Conservation (phyloP, 2,888 invertebrate genomes). For the Hemicrepidius hirtus region DNA sequence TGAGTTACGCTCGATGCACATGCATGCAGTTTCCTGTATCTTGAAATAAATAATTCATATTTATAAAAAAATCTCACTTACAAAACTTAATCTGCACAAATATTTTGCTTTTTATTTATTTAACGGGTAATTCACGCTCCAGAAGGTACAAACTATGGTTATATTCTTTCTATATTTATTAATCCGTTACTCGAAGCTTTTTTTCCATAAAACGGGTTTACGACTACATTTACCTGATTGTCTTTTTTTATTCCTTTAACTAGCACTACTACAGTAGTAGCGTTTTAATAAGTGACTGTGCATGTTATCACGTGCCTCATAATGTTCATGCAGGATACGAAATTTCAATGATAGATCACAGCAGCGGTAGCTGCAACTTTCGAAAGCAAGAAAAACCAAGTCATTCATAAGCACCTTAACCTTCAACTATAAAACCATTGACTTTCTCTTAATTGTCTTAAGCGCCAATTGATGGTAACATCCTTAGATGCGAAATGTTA, state of each 20-base stretch:
- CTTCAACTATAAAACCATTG: slow-evolving; percentile 21
- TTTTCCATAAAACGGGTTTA: not conserved
- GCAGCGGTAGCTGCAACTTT: slow-evolving; percentile 17
- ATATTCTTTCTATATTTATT: too few species aligned
- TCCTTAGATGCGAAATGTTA: too few species aligned
- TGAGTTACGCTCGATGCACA: not conserved
- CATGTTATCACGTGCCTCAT: slow-evolving; percentile 7
- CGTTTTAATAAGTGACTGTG: not conserved
- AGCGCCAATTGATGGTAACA: not conserved
- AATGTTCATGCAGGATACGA: slow-evolving; percentile 23
- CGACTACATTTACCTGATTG: not conserved
- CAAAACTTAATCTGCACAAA: not conserved
- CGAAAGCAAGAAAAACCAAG: slow-evolving; percentile 22
- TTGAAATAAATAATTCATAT: not conserved
- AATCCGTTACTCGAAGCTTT: not conserved
- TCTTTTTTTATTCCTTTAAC: not conserved
- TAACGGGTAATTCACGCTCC: not conserved
- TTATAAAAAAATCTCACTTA: not conserved
- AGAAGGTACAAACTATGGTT: too few species aligned
- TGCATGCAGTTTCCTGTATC: not conserved
- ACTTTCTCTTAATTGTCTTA: slow-evolving; percentile 18
- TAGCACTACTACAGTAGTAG: not conserved
- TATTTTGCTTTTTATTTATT: not conserved
- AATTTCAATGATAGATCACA: slow-evolving; percentile 33
- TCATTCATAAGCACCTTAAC: slow-evolving; percentile 40